phyloP scores from a whole-genome alignment of 2,113 vertebrate genomes.

The Amblyopsis rosae region DNA sequence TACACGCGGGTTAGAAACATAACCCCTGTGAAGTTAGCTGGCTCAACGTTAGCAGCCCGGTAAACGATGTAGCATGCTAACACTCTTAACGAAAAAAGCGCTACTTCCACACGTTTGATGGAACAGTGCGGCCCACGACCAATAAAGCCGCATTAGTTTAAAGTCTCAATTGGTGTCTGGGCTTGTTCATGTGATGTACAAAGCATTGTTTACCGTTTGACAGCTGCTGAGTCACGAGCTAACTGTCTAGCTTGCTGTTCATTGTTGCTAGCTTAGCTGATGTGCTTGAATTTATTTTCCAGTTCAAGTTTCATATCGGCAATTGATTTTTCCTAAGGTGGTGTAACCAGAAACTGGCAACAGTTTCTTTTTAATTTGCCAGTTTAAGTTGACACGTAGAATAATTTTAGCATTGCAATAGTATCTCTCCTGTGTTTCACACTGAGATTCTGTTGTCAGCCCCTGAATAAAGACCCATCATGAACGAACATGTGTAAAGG shows the following conservation, averaged over 20 bases:
- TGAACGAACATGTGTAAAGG: no score
- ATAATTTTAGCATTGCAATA: no score
- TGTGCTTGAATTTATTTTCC: no score
- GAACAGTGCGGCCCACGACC: not conserved
- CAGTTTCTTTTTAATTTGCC: no score
- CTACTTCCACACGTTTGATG: slow-evolving; percentile 3
- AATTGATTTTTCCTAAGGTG: no score
- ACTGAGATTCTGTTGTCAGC: no score
- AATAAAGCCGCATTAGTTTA: slow-evolving; percentile 4
- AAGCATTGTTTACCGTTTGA: slow-evolving; percentile 3
- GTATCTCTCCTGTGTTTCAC: no score
- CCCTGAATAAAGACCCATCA: no score
- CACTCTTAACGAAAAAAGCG: slow-evolving; percentile 41
- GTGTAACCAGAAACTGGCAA: no score
- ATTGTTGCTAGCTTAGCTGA: slow-evolving; percentile 50
- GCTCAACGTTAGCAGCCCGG: slow-evolving; percentile 30
- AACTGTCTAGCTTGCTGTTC: slow-evolving; percentile 59
- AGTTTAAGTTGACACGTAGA: no score
- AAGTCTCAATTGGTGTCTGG: not conserved
- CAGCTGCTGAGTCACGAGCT: slow-evolving; percentile 80
- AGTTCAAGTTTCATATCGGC: no score
- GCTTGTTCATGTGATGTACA: not conserved
- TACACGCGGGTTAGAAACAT: slow-evolving; percentile 21
- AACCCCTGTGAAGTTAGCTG: slow-evolving; percentile 59
- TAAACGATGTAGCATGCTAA: slow-evolving; percentile 59